Conservation (phyloP, 1,140 invertebrate species). For the Sitodiplosis mosellana region DNA sequence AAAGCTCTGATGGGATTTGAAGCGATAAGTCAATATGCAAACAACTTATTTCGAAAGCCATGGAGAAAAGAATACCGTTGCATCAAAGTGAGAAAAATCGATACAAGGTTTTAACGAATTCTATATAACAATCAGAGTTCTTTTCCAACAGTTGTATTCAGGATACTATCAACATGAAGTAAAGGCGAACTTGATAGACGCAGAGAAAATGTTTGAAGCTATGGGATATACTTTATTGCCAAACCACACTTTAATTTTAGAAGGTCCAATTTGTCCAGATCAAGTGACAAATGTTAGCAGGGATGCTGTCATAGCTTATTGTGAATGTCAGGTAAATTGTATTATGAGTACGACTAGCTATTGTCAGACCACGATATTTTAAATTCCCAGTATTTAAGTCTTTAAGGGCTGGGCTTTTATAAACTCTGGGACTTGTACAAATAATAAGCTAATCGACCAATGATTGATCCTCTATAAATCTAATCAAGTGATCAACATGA, state of each 20-base stretch:
- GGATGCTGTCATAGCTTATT: slow-evolving; percentile 72
- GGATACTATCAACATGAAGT: slow-evolving; percentile 77
- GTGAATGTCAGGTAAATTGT: slow-evolving; percentile 57
- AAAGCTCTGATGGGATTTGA: slow-evolving; percentile 63
- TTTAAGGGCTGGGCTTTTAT: no score
- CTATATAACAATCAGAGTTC: neutral
- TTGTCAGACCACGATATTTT: no score
- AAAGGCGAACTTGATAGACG: slow-evolving; percentile 52
- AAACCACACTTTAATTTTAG: slow-evolving; percentile 32
- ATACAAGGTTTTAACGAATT: neutral
- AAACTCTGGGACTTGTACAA: no score
- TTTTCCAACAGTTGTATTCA: slow-evolving; percentile 44
- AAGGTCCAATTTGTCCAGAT: slow-evolving; percentile 61
- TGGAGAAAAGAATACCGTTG: slow-evolving; percentile 72
- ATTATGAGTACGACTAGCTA: slow-evolving; percentile 1
- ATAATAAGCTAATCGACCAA: no score
- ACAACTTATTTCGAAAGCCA: slow-evolving; percentile 65
- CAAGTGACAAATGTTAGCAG: slow-evolving; percentile 55
- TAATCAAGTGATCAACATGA: no score
- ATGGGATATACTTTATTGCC: slow-evolving; percentile 55
- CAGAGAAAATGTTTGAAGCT: slow-evolving; percentile 51
- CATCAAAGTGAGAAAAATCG: slow-evolving; percentile 41
- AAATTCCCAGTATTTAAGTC: no score
- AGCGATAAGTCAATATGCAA: slow-evolving; percentile 64
- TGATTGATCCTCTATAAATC: no score